Conservation (phyloP, 2,113 vertebrate species). For the Gnathonemus longibarbis region DNA sequence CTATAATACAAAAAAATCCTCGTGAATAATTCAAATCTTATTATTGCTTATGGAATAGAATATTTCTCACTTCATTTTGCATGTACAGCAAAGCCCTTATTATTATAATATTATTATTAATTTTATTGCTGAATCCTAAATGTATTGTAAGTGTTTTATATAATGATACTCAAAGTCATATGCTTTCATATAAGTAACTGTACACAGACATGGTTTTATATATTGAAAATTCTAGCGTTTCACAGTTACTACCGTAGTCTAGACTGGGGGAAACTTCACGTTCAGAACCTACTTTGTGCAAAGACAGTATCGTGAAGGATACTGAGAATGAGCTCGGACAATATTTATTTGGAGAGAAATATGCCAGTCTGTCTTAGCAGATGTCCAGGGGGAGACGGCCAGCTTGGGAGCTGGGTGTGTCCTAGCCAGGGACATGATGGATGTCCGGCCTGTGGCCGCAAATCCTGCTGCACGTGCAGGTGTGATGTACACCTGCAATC, state of each 20-base stretch:
- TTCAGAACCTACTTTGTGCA: not conserved
- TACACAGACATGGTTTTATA: not conserved
- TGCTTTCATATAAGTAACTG: not conserved
- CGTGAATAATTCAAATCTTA: not conserved
- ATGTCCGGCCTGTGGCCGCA: not conserved
- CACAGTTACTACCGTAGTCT: not conserved
- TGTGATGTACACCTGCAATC: not conserved
- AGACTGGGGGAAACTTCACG: too few species aligned
- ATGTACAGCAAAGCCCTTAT: not conserved
- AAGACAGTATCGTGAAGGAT: not conserved
- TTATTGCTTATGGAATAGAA: not conserved
- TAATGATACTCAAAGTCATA: not conserved
- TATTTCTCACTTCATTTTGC: not conserved
- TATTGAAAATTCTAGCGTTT: not conserved
- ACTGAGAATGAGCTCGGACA: not conserved
- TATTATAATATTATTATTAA: not conserved
- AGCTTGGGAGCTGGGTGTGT: not conserved
- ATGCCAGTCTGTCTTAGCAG: not conserved
- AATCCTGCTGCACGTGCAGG: not conserved
- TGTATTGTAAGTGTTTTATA: not conserved
- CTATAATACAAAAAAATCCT: not conserved
- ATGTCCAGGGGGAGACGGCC: not conserved
- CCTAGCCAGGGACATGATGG: not conserved
- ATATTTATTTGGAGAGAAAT: not conserved
- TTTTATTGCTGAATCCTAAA: not conserved